Conservation (phyloP, 2,888 invertebrate species). For the Polyploca ridens region DNA sequence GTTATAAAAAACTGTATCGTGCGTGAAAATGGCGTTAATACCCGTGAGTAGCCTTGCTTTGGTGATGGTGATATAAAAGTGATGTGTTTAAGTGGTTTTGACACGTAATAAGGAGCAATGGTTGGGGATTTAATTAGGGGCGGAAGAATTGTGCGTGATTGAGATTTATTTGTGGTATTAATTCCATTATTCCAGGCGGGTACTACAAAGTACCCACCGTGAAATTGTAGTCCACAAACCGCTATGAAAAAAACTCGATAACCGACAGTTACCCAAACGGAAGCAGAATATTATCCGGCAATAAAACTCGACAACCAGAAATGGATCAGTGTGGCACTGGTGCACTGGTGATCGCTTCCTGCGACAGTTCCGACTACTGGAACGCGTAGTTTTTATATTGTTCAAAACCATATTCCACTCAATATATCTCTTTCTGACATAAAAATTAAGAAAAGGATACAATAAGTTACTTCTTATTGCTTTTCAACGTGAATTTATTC, state of each 20-base stretch:
- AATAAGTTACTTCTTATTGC: too few relatives aligned
- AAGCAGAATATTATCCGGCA: background rate
- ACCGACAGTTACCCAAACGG: background rate
- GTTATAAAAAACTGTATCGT: background rate
- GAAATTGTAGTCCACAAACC: too few relatives aligned
- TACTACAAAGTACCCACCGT: too few relatives aligned
- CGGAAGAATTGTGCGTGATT: background rate
- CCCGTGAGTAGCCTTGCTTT: conserved; percentile 46
- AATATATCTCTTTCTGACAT: too few relatives aligned
- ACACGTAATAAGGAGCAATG: background rate
- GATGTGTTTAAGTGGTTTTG: conserved; percentile 2
- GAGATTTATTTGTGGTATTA: background rate
- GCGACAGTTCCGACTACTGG: conserved; percentile 5
- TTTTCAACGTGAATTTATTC: too few relatives aligned
- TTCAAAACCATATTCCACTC: too few relatives aligned
- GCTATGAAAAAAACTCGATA: too few relatives aligned
- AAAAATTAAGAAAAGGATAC: too few relatives aligned
- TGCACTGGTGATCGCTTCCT: background rate
- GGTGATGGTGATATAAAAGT: conserved; percentile 1
- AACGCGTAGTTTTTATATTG: too few relatives aligned
- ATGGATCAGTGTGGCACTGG: background rate
- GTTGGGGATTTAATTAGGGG: background rate
- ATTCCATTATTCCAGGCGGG: too few relatives aligned
- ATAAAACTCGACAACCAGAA: background rate
- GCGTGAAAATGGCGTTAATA: conserved; percentile 41